Evolutionary conservation across 2,797 vertebrate species (phyloP).

Genomic region (Helostoma temminkii): DNA sequence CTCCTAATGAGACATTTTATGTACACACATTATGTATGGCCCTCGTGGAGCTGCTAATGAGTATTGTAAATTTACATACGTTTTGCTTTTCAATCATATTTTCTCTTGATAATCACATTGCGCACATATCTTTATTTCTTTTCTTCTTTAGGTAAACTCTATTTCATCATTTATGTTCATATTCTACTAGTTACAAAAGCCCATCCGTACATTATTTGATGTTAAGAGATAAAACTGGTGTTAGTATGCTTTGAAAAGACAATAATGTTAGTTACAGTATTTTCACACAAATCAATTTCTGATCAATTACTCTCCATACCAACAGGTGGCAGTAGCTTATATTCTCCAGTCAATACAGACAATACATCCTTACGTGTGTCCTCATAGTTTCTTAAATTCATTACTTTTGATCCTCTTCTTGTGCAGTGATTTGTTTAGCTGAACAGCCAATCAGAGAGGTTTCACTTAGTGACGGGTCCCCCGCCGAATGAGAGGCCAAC

Average conservation of each 20-base stretch:
- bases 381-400: no score
- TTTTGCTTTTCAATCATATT: conserved; percentile 23
- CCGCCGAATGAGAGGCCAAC: no score
- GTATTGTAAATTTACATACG: conserved; percentile 40
- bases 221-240: background rate
- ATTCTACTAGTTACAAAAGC: conserved; percentile 1
- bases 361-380: no score
- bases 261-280: background rate
- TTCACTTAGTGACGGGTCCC: no score
- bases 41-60: conserved; percentile 52
- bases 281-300: background rate
- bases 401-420: no score
- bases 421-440: no score
- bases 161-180: conserved; percentile 35
- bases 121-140: conserved; percentile 30
- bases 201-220: conserved; percentile 3
- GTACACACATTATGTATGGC: conserved; percentile 35
- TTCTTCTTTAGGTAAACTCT: conserved; percentile 11
- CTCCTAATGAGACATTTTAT: conserved; percentile 60
- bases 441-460: no score
- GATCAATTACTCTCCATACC: no score
- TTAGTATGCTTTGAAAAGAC: background rate
- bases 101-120: conserved; percentile 27
- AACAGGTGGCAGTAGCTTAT: no score
- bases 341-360: no score